These are phyloP conservation scores for Escarpia spicata DNA, from an alignment of 2,888 invertebrate genomes.

Conservation along the genomic window DNA sequence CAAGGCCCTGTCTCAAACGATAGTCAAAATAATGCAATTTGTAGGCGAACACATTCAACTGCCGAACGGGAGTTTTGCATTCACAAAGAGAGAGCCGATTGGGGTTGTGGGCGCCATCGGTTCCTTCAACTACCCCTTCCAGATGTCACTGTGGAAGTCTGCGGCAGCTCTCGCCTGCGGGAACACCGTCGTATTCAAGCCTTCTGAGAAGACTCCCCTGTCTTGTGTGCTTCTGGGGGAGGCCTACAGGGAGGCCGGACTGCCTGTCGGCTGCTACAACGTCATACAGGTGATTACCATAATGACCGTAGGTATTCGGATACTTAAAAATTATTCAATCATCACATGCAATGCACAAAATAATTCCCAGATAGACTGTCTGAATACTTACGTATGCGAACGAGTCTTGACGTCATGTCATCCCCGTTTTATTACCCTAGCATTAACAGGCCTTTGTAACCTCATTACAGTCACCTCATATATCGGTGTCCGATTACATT, in stretches of 20 bases:
- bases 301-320: too few species aligned
- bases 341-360: too few species aligned
- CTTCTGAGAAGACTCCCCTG: conserved; percentile 70
- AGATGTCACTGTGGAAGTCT: conserved; percentile 68
- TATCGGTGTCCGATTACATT: too few species aligned
- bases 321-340: too few species aligned
- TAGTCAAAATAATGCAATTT: neutral
- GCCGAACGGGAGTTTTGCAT: conserved; percentile 66
- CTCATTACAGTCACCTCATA: too few species aligned
- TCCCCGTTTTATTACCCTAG: too few species aligned
- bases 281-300: conserved; percentile 67
- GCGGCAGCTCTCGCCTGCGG: conserved; percentile 70
- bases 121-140: conserved; percentile 73
- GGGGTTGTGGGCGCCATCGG: conserved; percentile 71
- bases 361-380: too few species aligned
- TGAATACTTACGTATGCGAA: too few species aligned
- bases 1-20: too few species aligned
- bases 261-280: conserved; percentile 70
- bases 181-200: conserved; percentile 71
- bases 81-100: conserved; percentile 69
- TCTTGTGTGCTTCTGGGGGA: conserved; percentile 70
- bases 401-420: too few species aligned
- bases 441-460: too few species aligned
- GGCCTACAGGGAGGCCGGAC: conserved; percentile 68
- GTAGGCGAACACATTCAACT: conserved; percentile 67